Percentiles rank a stretch among this genome's conserved stretches.
Evolutionary conservation across 2,113 vertebrate species (phyloP).

Genomic region (Typhlomys cinereus): DNA sequence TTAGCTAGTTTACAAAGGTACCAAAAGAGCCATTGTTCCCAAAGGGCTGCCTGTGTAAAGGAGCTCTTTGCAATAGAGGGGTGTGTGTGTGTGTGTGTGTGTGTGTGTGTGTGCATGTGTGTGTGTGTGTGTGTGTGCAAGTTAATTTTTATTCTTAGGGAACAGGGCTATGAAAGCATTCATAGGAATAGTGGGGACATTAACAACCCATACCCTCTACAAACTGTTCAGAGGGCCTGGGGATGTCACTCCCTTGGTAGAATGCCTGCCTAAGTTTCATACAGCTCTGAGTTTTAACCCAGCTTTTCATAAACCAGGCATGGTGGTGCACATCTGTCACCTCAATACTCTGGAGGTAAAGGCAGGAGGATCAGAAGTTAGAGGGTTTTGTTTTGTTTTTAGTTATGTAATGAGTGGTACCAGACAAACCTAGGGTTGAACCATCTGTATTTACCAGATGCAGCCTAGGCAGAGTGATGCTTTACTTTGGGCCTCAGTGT

Average conservation of each 20-base stretch:
- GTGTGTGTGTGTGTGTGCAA: rapidly evolving
- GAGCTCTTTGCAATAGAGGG: background rate
- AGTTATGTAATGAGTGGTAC: background rate
- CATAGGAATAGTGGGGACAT: background rate
- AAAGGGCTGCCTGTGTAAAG: background rate
- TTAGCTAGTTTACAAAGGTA: background rate
- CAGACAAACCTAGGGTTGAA: background rate
- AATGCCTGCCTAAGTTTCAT: no score
- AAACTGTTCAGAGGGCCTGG: background rate
- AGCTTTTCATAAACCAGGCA: background rate
- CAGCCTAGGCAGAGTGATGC: background rate
- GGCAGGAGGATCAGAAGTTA: background rate
- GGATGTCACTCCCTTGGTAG: background rate
- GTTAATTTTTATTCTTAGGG: background rate
- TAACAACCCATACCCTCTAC: background rate
- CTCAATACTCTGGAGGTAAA: background rate
- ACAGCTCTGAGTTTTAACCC: background rate
- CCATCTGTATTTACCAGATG: background rate
- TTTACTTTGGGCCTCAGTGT: background rate
- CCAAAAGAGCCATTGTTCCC: background rate
- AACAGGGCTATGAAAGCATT: background rate
- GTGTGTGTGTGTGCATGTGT: rapidly evolving
- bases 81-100: rapidly evolving
- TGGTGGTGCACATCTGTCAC: background rate
- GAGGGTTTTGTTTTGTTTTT: background rate